These are phyloP conservation scores for Luperina nickerlii DNA, from an alignment of 2,888 invertebrate genomes.

Conservation along the genomic window DNA sequence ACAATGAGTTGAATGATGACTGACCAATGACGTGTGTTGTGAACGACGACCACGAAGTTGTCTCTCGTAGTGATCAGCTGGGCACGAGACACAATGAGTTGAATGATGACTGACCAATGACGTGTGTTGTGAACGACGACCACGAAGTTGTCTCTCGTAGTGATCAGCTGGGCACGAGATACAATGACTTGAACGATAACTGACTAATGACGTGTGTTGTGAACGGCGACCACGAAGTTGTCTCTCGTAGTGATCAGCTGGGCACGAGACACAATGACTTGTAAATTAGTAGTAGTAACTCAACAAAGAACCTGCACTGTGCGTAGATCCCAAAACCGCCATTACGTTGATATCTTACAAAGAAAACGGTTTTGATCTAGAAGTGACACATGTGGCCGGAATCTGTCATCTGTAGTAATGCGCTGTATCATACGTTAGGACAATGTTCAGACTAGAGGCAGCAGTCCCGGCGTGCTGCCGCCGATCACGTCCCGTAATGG, in stretches of 20 bases:
- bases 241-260: not conserved
- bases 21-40: too few species aligned
- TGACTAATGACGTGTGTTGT: not conserved
- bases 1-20: too few species aligned
- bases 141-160: too few species aligned
- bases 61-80: too few species aligned
- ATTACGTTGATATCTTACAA: not conserved
- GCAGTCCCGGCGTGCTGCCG: conserved; percentile 7
- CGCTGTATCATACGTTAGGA: not conserved
- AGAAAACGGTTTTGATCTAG: not conserved
- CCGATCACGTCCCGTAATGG: conserved; percentile 50
- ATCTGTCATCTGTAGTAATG: not conserved
- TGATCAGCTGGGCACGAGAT: too few species aligned
- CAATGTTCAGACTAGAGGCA: conserved; percentile 8
- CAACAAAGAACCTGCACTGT: not conserved
- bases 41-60: too few species aligned
- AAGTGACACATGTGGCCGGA: not conserved
- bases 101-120: too few species aligned
- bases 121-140: too few species aligned
- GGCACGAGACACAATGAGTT: too few species aligned
- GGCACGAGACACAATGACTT: not conserved
- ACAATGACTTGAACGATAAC: too few species aligned
- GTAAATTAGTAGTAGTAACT: not conserved
- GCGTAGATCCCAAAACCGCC: not conserved
- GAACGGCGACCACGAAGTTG: too few species aligned